A percentile compares a stretch with the other conserved stretches of the same genome.
phyloP scores from a whole-genome alignment of 2,113 vertebrate genomes.

The Toxostoma redivivum region DNA sequence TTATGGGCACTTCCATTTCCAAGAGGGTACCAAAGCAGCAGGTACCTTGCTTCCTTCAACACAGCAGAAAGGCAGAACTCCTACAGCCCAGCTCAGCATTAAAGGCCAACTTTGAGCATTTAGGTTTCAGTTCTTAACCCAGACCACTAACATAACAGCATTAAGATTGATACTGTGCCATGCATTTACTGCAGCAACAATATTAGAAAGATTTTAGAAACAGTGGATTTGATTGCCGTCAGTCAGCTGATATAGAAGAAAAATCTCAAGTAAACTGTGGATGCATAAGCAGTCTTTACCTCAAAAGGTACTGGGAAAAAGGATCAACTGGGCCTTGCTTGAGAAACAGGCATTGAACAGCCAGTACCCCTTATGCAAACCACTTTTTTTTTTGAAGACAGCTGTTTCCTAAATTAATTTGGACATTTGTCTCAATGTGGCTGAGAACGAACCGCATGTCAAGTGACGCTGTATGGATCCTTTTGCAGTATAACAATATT shows the following conservation, averaged over 20 bases:
- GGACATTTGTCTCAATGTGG: background rate
- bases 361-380: background rate
- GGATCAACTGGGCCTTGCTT: background rate
- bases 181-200: background rate
- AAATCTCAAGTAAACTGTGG: background rate
- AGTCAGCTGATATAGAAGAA: background rate
- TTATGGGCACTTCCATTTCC: background rate
- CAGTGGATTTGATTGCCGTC: background rate
- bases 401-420: background rate
- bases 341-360: background rate
- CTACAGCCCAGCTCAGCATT: background rate
- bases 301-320: background rate
- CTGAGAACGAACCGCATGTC: background rate
- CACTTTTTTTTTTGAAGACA: background rate
- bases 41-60: background rate
- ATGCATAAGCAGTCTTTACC: background rate
- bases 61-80: background rate
- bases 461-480: background rate
- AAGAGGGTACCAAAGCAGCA: background rate
- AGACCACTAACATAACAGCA: accelerated
- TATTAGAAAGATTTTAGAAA: background rate
- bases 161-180: background rate
- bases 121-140: background rate
- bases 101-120: background rate
- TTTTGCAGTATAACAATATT: background rate